Conservation (phyloP, 2,797 vertebrate species). For the Pelodytes ibericus region DNA sequence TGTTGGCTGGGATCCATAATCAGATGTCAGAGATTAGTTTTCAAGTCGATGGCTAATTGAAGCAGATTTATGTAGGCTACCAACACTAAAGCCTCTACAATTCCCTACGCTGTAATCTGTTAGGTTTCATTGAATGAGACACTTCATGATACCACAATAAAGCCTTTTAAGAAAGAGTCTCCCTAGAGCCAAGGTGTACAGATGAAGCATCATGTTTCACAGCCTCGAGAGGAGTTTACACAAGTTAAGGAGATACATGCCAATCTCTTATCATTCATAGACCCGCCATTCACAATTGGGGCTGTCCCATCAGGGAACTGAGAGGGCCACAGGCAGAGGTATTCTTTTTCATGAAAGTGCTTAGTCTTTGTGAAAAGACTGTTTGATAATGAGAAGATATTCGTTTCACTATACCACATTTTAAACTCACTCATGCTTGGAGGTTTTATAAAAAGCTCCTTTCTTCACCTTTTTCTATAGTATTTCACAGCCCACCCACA, state of each 20-base stretch:
- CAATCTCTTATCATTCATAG: constrained; percentile 58
- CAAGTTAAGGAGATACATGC: constrained; percentile 60
- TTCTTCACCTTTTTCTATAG: constrained; percentile 61
- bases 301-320: constrained; percentile 63
- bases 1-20: constrained; percentile 69
- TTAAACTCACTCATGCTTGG: constrained; percentile 72
- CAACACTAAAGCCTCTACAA: constrained; percentile 63
- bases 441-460: constrained; percentile 77
- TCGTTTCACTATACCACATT: constrained; percentile 77
- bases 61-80: constrained; percentile 77
- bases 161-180: constrained; percentile 75
- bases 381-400: constrained; percentile 78
- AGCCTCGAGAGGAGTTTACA: constrained; percentile 57
- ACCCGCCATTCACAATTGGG: constrained; percentile 47
- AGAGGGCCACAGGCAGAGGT: constrained; percentile 68
- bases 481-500: constrained; percentile 72
- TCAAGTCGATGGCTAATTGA: constrained; percentile 74
- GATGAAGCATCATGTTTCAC: constrained; percentile 67
- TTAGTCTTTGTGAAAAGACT: constrained; percentile 73
- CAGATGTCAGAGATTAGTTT: constrained; percentile 76
- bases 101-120: constrained; percentile 75
- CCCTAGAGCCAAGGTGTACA: constrained; percentile 63
- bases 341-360: constrained; percentile 77
- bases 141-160: constrained; percentile 60
- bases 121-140: constrained; percentile 75